phyloP scores from a whole-genome alignment of 2,888 invertebrate species.

The Drosophila paramelanica region DNA sequence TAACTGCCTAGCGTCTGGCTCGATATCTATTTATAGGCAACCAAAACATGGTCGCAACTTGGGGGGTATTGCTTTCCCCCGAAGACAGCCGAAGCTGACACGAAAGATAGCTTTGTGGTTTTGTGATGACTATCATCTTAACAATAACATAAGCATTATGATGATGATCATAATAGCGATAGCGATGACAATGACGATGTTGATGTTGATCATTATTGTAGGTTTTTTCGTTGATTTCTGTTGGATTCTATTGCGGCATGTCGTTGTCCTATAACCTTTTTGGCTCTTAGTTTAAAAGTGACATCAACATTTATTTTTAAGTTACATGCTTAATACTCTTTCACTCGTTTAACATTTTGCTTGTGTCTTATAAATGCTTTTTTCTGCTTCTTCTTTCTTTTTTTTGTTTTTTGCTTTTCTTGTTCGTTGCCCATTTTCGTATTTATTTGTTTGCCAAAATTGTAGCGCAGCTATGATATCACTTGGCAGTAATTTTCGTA shows the following conservation, averaged over 20 bases:
- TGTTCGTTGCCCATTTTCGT: slow-evolving; percentile 56
- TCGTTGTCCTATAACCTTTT: slow-evolving; percentile 80
- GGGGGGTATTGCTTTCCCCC: slow-evolving; percentile 32
- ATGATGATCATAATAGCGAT: slow-evolving; percentile 3
- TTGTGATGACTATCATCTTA: slow-evolving; percentile 36
- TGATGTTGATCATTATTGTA: slow-evolving; percentile 3
- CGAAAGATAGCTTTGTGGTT: slow-evolving; percentile 31
- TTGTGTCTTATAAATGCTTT: slow-evolving; percentile 4
- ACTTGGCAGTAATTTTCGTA: slow-evolving; percentile 65
- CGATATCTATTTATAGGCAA: slow-evolving; percentile 56
- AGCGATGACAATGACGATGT: slow-evolving; percentile 13
- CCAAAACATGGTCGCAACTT: slow-evolving; percentile 32
- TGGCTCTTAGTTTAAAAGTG: slow-evolving; percentile 57
- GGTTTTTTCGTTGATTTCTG: slow-evolving; percentile 5
- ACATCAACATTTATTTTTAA: slow-evolving; percentile 80
- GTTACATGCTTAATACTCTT: slow-evolving; percentile 50
- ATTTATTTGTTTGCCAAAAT: slow-evolving; percentile 64
- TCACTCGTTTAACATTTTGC: slow-evolving; percentile 28
- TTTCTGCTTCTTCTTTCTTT: background rate
- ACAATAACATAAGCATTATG: slow-evolving; percentile 17
- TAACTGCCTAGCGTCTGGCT: slow-evolving; percentile 11
- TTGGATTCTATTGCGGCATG: slow-evolving; percentile 32
- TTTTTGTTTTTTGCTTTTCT: slow-evolving; percentile 23
- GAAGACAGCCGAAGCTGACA: slow-evolving; percentile 15
- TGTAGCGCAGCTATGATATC: slow-evolving; percentile 66